phyloP scores from a whole-genome alignment of 2,797 vertebrate species.

The Lacerta viridis region DNA sequence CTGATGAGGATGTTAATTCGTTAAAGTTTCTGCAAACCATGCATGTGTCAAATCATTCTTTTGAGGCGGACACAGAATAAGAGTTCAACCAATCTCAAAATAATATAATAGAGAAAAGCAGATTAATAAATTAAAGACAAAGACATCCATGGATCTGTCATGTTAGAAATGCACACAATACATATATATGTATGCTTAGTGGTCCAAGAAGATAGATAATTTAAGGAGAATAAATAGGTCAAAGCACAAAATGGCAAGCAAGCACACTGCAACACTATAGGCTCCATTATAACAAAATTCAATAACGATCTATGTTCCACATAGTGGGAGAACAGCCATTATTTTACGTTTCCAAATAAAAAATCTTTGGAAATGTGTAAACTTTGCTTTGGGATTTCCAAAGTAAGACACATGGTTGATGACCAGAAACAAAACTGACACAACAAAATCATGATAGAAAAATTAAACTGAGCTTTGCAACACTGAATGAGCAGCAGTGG shows the following conservation, averaged over 20 bases:
- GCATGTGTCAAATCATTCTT: slow-evolving; percentile 29
- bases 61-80: neutral
- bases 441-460: too few relatives aligned
- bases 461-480: too few relatives aligned
- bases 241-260: slow-evolving; percentile 14
- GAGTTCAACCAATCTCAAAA: slow-evolving; percentile 29
- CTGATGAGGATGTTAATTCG: slow-evolving; percentile 27
- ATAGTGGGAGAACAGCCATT: too few relatives aligned
- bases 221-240: slow-evolving; percentile 23
- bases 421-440: too few relatives aligned
- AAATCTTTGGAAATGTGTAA: too few relatives aligned
- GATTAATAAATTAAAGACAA: slow-evolving; percentile 54
- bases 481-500: too few relatives aligned
- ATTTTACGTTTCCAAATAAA: too few relatives aligned
- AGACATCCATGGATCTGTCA: neutral
- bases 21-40: slow-evolving; percentile 27
- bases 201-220: neutral
- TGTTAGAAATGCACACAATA: slow-evolving; percentile 30
- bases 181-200: neutral
- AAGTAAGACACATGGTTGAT: too few relatives aligned
- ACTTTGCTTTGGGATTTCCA: too few relatives aligned
- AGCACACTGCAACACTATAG: neutral
- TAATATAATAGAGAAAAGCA: slow-evolving; percentile 16
- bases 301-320: too few relatives aligned
- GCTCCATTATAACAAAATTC: too few relatives aligned